A percentile compares a stretch with the other conserved stretches of the same genome.
phyloP scores from a whole-genome alignment of 2,797 vertebrate species.

The Fundulus diaphanus region DNA sequence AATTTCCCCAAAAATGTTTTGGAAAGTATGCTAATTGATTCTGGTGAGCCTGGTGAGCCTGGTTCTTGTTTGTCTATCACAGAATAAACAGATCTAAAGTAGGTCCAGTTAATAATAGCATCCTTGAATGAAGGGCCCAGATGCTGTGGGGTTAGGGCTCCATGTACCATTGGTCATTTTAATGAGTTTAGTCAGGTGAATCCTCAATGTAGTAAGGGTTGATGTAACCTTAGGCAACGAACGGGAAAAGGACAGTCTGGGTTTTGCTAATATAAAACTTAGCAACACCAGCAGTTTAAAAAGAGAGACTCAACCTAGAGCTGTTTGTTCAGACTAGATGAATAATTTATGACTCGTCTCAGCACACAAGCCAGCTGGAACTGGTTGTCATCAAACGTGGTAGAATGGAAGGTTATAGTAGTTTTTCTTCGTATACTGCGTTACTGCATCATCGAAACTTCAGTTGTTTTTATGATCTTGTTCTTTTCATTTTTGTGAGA shows the following conservation, averaged over 20 bases:
- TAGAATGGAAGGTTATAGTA: neutral
- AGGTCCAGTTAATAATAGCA: slow-evolving; percentile 13
- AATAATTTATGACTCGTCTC: slow-evolving; percentile 50
- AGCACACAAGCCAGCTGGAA: slow-evolving; percentile 15
- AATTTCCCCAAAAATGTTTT: no score
- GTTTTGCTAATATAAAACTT: slow-evolving; percentile 55
- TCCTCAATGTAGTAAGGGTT: slow-evolving; percentile 17
- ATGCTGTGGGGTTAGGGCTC: slow-evolving; percentile 17
- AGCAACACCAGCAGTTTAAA: slow-evolving; percentile 20
- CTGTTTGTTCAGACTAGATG: slow-evolving; percentile 58
- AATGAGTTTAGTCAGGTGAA: neutral
- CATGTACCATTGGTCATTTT: slow-evolving; percentile 9
- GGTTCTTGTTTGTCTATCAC: no score
- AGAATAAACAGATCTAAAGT: neutral
- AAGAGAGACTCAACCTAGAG: slow-evolving; percentile 31
- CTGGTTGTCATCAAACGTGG: slow-evolving; percentile 22
- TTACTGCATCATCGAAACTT: neutral
- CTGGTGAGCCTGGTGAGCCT: no score
- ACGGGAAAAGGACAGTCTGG: slow-evolving; percentile 20
- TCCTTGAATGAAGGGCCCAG: slow-evolving; percentile 1
- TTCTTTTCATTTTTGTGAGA: neutral
- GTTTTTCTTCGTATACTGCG: no score
- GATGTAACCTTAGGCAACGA: slow-evolving; percentile 38
- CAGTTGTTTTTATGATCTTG: neutral
- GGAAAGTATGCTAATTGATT: neutral